A percentile compares a stretch with the other conserved stretches of the same genome.
These are phyloP conservation scores for Valencia hispanica DNA, from an alignment of 2,797 vertebrate genomes.

Conservation along the genomic window DNA sequence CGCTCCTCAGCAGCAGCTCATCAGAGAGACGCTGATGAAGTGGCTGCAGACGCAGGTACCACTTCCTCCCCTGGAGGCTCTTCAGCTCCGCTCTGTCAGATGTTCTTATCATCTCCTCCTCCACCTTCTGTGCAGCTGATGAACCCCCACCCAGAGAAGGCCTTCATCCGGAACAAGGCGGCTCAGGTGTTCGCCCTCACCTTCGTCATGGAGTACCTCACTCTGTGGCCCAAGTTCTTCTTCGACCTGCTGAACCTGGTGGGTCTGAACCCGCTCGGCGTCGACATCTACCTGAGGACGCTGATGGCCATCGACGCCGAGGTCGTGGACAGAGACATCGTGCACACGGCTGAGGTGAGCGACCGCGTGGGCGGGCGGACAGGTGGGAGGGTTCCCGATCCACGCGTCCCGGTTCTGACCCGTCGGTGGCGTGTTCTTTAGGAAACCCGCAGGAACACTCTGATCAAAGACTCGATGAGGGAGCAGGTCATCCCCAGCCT, in stretches of 20 bases:
- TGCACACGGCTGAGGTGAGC: slow-evolving; percentile 90
- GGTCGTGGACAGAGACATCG: slow-evolving; percentile 94
- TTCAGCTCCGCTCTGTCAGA: too few species aligned
- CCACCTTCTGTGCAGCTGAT: slow-evolving; percentile 84
- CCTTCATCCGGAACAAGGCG: slow-evolving; percentile 98
- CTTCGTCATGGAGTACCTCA: slow-evolving; percentile 94
- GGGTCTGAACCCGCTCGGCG: slow-evolving; percentile 90
- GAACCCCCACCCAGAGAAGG: slow-evolving; percentile 90
- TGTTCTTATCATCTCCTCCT: neutral
- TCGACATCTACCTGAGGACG: slow-evolving; percentile 94
- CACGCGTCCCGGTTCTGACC: neutral
- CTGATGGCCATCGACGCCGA: slow-evolving; percentile 98
- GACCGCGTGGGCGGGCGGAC: too few species aligned
- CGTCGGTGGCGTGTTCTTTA: slow-evolving; percentile 43
- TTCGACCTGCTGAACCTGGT: slow-evolving; percentile 95
- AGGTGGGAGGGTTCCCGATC: too few species aligned
- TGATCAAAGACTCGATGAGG: slow-evolving; percentile 96
- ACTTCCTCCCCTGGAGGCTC: neutral
- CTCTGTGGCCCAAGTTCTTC: slow-evolving; percentile 98
- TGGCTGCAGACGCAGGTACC: slow-evolving; percentile 96
- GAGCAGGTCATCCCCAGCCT: slow-evolving; percentile 95
- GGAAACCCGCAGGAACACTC: slow-evolving; percentile 94
- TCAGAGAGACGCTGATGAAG: slow-evolving; percentile 94
- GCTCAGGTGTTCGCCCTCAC: slow-evolving; percentile 96
- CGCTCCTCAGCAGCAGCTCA: slow-evolving; percentile 90